Conservation (phyloP, 2,797 vertebrate genomes). For the Todus mexicanus region DNA sequence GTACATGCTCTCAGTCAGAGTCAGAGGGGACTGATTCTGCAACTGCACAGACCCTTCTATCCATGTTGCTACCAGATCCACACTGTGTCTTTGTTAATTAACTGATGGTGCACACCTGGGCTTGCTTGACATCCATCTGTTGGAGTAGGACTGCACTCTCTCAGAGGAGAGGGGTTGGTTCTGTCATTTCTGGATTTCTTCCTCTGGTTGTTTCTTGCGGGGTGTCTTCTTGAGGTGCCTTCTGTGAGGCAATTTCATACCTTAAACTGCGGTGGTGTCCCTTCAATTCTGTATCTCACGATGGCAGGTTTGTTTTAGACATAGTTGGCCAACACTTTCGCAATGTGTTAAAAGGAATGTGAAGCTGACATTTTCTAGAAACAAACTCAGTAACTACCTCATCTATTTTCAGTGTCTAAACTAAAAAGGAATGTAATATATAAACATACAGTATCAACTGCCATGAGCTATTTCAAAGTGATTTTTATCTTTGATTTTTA, state of each 20-base stretch:
- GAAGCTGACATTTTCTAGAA: constrained; percentile 23
- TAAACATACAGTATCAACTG: neutral
- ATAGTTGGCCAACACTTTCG: neutral
- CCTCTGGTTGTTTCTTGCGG: neutral
- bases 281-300: neutral
- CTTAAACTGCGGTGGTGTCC: neutral
- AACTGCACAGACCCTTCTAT: neutral
- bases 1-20: neutral
- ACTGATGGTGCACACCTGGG: neutral
- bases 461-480: neutral
- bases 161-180: neutral
- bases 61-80: neutral
- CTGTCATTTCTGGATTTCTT: neutral
- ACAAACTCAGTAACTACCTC: constrained; percentile 14
- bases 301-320: neutral
- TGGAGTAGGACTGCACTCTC: neutral
- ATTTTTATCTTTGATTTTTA: neutral
- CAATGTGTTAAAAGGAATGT: constrained; percentile 1
- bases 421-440: neutral
- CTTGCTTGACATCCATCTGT: neutral
- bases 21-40: neutral
- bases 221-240: neutral
- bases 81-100: neutral
- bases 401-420: constrained; percentile 9
- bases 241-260: neutral